These are phyloP conservation scores for Aphaenogaster floridana DNA, from an alignment of 1,140 invertebrate genomes.

Conservation along the genomic window DNA sequence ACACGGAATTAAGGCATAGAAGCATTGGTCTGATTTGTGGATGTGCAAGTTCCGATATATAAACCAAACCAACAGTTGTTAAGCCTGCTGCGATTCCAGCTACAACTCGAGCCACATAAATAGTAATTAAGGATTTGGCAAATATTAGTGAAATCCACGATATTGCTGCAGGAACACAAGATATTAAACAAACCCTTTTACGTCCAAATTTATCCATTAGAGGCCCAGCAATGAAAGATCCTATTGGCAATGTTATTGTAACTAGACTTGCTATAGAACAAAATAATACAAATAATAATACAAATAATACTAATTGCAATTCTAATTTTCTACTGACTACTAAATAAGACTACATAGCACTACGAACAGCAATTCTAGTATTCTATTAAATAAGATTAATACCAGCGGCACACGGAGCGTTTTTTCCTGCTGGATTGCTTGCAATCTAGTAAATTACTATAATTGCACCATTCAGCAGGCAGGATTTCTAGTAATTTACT, in stretches of 20 bases:
- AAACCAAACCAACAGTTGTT: constrained; percentile 82
- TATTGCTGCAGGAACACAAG: constrained; percentile 87
- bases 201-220: constrained; percentile 90
- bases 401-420: too few species aligned
- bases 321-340: not conserved
- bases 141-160: constrained; percentile 34
- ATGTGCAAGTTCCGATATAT: constrained; percentile 88
- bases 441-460: too few species aligned
- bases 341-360: not conserved
- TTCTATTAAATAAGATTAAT: not conserved
- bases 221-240: constrained; percentile 87
- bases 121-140: not conserved
- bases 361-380: not conserved
- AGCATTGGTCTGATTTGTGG: constrained; percentile 87
- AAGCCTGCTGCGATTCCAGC: constrained; percentile 44
- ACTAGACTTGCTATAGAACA: constrained; percentile 87
- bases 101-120: constrained; percentile 46
- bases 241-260: constrained; percentile 87
- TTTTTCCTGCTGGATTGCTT: too few species aligned
- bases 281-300: constrained; percentile 55
- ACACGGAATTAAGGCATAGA: constrained; percentile 88
- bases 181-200: constrained; percentile 87
- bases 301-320: not conserved
- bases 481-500: too few species aligned
- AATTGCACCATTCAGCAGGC: too few species aligned